Evolutionary conservation across 2,797 vertebrate genomes (phyloP).

Genomic region (Remorina albescens): DNA sequence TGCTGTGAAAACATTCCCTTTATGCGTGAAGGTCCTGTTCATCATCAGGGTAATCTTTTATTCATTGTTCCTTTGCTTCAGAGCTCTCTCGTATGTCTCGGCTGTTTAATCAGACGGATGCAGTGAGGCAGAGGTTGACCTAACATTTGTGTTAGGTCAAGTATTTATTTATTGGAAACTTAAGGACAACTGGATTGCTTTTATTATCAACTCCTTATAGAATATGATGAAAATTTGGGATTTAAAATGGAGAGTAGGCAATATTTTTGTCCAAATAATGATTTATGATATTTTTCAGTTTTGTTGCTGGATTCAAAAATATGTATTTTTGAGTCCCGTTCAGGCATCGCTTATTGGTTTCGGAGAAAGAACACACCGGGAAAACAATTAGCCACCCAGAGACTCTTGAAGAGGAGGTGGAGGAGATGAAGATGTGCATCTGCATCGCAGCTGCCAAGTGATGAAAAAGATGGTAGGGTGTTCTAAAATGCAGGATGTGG

Average conservation of each 20-base stretch:
- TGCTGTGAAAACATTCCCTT: slow-evolving; percentile 54
- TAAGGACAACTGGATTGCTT: slow-evolving; percentile 8
- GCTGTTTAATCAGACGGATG: slow-evolving; percentile 43
- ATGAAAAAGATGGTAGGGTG: slow-evolving; percentile 11
- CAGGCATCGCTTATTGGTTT: background rate
- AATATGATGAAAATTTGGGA: too few relatives aligned
- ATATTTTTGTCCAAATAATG: background rate
- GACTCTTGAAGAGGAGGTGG: slow-evolving; percentile 5
- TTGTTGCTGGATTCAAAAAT: background rate
- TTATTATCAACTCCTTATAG: background rate
- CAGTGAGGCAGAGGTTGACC: slow-evolving; percentile 23
- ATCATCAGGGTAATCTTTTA: slow-evolving; percentile 67
- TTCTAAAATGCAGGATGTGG: slow-evolving; percentile 2
- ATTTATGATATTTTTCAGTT: background rate
- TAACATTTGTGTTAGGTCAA: slow-evolving; percentile 24
- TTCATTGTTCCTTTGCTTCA: slow-evolving; percentile 62
- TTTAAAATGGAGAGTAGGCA: background rate
- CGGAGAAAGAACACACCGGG: background rate
- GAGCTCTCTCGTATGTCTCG: slow-evolving; percentile 32
- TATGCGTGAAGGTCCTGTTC: slow-evolving; percentile 50
- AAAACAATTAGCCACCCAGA: slow-evolving; percentile 22
- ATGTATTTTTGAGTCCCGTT: background rate
- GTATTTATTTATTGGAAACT: slow-evolving; percentile 22
- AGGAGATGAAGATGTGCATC: slow-evolving; percentile 14
- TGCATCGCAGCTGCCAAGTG: slow-evolving; percentile 19